Percentiles rank a stretch among this genome's conserved stretches.
These are phyloP conservation scores for Micromys minutus DNA, from an alignment of 2,113 vertebrate genomes.

Conservation along the genomic window DNA sequence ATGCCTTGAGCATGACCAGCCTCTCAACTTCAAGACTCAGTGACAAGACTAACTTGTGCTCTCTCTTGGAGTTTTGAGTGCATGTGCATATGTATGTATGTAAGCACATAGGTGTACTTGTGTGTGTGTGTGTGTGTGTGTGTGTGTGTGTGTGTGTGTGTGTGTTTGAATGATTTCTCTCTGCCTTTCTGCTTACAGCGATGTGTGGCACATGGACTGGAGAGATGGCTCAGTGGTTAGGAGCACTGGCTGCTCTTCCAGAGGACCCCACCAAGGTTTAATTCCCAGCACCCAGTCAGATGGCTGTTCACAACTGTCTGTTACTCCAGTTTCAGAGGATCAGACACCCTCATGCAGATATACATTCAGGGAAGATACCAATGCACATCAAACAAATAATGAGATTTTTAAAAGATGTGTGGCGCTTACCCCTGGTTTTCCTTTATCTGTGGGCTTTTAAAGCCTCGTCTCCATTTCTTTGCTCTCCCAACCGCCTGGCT, in stretches of 20 bases:
- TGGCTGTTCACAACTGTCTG: background rate
- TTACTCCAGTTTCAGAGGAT: background rate
- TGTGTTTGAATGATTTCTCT: background rate
- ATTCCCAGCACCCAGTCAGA: background rate
- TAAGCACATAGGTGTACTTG: fast-evolving
- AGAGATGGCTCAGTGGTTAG: background rate
- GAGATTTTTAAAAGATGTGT: background rate
- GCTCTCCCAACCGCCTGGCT: background rate
- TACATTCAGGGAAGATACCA: background rate
- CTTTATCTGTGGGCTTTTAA: background rate
- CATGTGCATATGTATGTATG: too few species aligned
- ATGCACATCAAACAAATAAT: background rate
- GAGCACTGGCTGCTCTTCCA: background rate
- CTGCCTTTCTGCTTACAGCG: background rate
- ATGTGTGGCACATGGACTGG: background rate
- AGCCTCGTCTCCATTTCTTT: background rate
- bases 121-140: background rate
- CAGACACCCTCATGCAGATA: background rate
- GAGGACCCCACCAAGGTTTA: background rate
- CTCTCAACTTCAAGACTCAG: background rate
- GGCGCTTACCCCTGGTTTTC: background rate
- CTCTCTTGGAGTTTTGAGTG: background rate
- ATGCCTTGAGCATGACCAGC: background rate
- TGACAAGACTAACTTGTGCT: background rate
- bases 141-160: too few species aligned